Base-by-base conservation (phyloP, 23 tunicate species). In the Diplosoma virens region DNA sequence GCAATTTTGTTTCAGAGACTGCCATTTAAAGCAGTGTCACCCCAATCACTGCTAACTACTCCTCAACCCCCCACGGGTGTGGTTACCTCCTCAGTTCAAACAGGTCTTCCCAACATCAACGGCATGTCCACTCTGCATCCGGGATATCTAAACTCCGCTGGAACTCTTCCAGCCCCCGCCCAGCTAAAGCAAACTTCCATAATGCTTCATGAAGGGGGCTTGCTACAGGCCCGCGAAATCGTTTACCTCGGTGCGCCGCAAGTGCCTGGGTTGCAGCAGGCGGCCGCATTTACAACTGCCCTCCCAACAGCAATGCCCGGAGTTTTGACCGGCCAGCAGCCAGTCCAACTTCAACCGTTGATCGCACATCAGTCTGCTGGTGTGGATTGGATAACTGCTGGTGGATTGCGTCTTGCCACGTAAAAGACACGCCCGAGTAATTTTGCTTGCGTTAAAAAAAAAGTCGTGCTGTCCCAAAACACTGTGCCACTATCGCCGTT, bases 131-230 rank as follows among this genome's bases (percentile, higher is more conserved):
- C 73, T 24, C 74, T 66, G 2, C 67, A 76, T 41, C 41, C 30
- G 33, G 55, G 55, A 11, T 60, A 81, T 26, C 20, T 58, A 3
- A 29, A 73, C 18, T 61, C 83, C 59, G 23, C 81, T 28, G 32
- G 37, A 17, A 36, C 59, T 11, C 48, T 52, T 17, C 64, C 84
- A 18, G 56, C 35, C 18, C 35, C 80, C 32, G 29, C 86, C 21
- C 86, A 87, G 31, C 21, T 87, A 2, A 87, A 87, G 75, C 87
- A 87, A 32, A 67, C 86, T 30, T 65, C 87, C 4, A 56, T 80
- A 22, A 47, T 87, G 25, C 26, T 76, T 18, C 77, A 79, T 2
- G 78, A 87, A 3, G 87, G 83, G 21, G 73, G 87, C 31, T 22
- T 81, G 52, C 23, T 87, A 7, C 87, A 76, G 70, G 82, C 87